Percentiles rank a stretch among this genome's conserved stretches.
Conservation (phyloP, 2,888 invertebrate genomes). For the Stenotaenia linearis region DNA sequence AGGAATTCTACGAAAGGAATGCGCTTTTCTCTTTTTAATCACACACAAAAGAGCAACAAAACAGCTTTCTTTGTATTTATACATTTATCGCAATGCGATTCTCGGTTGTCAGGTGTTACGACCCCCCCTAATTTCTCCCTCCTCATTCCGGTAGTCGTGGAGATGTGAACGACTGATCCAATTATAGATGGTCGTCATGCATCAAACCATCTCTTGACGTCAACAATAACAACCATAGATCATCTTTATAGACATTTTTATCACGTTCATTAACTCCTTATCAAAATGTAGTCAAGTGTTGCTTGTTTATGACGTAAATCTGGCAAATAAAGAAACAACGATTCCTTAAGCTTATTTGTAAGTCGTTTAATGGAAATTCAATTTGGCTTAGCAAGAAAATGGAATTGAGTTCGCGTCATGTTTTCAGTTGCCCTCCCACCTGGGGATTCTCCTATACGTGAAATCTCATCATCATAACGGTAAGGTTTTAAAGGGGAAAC, state of each 20-base stretch:
- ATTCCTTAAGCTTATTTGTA: not conserved
- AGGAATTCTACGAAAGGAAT: not conserved
- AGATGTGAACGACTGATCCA: not conserved
- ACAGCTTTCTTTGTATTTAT: not conserved
- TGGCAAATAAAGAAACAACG: not conserved
- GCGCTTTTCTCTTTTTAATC: not conserved
- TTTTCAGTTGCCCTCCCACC: not conserved
- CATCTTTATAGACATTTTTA: not conserved
- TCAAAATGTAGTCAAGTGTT: not conserved
- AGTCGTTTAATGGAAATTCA: not conserved
- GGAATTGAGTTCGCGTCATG: not conserved
- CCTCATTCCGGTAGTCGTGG: not conserved
- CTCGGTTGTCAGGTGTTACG: not conserved
- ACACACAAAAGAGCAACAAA: not conserved
- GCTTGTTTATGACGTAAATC: not conserved
- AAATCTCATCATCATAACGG: not conserved
- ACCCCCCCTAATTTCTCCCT: not conserved
- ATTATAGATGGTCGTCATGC: not conserved
- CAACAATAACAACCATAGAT: not conserved
- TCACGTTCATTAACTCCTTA: not conserved
- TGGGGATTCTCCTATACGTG: not conserved
- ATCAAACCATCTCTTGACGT: not conserved
- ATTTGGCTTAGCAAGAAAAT: not conserved
- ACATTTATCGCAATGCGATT: not conserved
- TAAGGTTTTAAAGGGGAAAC: not conserved